Evolutionary conservation across 2,797 vertebrate genomes (phyloP), one percentile per base, ranked within the genome.

Genomic region (Characodon lateralis): DNA sequence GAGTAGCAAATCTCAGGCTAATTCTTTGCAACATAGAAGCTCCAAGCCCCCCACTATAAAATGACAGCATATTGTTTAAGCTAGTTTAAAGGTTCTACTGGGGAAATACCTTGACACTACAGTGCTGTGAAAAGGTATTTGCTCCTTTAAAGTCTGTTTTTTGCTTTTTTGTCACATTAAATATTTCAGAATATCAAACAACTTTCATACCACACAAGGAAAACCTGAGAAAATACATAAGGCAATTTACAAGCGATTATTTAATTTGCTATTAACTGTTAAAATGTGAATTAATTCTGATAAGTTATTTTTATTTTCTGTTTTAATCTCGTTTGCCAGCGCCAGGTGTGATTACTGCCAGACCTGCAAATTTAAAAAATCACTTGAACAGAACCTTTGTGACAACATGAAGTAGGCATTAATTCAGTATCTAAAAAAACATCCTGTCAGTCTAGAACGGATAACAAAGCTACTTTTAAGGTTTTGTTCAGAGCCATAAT

Each of bases 1-100:
- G 53, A 41, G 51, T 50, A 73, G 77, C 41, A 65, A 74, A 41
- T 31, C 69, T 31, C 26, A 9, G 43, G 31, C 43, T 16, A 68
- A 56, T 72, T 7, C 76, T 66, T 73, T 48, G 70, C 26, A 71
- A 61, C 69, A 55, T 10, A 20, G 35, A 24, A 66, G 61, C 76
- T 77, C 74, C 6, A 59, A 73, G 41, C 59, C 53, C 72, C 12
- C 56, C 20, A 72, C 31, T 28, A 78, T 71, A 80, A 80, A 75
- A 76, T 72, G 26, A 78, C 73, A 71, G 63, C 58, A 56, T 59
- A 68, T 24, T 71, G 81, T 76, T 73, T 71, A 8, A 35, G 56
- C 78, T 71, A 71, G 61, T 85, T 79, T 77, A 68, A 82, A 82
- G 55, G 48, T 50, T 74, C 61, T 7, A 1, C 13, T 43, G 66